Base-by-base conservation (phyloP, 2,113 vertebrate species). In the Cromileptes altivelis region DNA sequence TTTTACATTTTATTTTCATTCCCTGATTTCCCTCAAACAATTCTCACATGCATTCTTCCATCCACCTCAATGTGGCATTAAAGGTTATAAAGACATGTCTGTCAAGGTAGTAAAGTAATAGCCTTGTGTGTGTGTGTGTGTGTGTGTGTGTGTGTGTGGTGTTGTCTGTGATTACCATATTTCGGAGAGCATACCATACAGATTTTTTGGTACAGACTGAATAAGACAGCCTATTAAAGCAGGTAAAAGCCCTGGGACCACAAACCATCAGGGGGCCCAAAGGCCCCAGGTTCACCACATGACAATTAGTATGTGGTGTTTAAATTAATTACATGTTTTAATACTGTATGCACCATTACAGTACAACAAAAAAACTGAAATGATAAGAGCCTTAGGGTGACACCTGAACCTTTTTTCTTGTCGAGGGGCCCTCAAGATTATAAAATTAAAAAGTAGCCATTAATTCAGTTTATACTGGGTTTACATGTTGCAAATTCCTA, bases 141-240 rank as follows among this genome's bases (percentile, higher is more conserved):
- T 27, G 27, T 27, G 60, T 50, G 14, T 21, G 52, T 61, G 11
- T 55, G 37, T 58, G 40, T 33, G 57, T 78, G 37, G 2, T 55
- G 17, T 52, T 62, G 12, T 63, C 23, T 70, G 5, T 55, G 17
- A 58, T 57, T 18, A 23, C n/a, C 27, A 50, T 49, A 56, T 23
- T 3, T 70, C 50, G 56, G 21, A 23, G 2, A 23, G 8, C 45
- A 52, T 50, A 62, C 45, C 27, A 37, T 37, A 37, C 33, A 12
- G 53, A 10, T 9, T 18, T 18, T 23, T 15, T 60, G 18, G 40
- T 49, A 4, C 52, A 56, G 25, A 47, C 25, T 37, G 63, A 49
- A 78, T 37, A 42, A 61, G 27, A 50, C 19, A 69, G 25, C 2
- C 18, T 70, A 19, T 9, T 27, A 79, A 70, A 53, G 47, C 55